These are phyloP conservation scores for Tetramorium parvispinum DNA, from an alignment of 1,140 invertebrate genomes.

Conservation along the genomic window DNA sequence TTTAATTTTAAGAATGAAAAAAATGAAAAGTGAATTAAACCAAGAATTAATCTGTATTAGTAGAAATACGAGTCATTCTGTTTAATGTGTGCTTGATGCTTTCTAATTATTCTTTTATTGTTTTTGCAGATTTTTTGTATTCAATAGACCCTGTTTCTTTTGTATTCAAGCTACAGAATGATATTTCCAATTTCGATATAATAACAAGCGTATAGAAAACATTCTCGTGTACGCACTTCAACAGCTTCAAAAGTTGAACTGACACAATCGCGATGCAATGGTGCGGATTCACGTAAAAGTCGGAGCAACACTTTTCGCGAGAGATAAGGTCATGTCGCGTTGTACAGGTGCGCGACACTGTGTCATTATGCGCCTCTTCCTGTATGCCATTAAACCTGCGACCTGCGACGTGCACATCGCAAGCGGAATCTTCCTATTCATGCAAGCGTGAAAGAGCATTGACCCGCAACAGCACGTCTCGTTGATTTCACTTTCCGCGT, in stretches of 20 bases:
- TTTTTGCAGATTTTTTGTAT: not conserved
- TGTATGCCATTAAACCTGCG: not conserved
- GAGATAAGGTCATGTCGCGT: slow-evolving; percentile 38
- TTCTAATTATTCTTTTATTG: not conserved
- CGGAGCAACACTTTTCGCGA: not conserved
- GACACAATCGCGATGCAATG: not conserved
- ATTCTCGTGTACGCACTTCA: not conserved
- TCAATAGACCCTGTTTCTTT: not conserved
- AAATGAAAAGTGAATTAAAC: no score
- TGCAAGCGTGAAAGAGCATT: slow-evolving; percentile 13
- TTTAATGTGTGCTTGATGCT: not conserved
- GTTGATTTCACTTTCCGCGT: slow-evolving; percentile 53
- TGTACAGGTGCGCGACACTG: slow-evolving; percentile 5
- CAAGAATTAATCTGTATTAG: no score
- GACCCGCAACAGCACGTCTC: slow-evolving; percentile 17
- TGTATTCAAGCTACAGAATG: not conserved
- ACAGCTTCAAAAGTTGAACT: not conserved
- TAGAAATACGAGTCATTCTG: no score
- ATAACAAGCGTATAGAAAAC: not conserved
- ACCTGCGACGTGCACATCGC: not conserved
- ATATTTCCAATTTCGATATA: not conserved
- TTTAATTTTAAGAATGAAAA: no score
- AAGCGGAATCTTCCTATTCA: not conserved
- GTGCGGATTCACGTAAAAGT: not conserved
- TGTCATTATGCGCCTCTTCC: slow-evolving; percentile 30